Evolutionary conservation across 2,888 invertebrate species (phyloP), one percentile per base, ranked within the genome.

Genomic region (Geotrupes spiniger): DNA sequence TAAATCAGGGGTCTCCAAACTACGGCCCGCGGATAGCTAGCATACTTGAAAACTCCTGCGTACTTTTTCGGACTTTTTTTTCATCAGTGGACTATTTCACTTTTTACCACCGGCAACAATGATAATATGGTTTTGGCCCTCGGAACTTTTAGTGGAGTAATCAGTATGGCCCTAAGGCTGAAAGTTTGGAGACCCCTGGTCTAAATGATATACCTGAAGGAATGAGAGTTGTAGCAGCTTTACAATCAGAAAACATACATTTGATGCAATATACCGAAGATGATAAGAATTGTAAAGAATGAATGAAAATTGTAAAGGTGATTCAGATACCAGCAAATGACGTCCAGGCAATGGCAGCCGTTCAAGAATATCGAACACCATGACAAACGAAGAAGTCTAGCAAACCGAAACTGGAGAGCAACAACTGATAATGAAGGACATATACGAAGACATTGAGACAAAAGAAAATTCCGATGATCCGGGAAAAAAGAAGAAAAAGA

Each of bases 231-330:
- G 76, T 87, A 14, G 79, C 85, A 1, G 79, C 84, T 6, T 68
- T 87, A 45, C 77, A 77, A 62, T 86, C 87, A 0, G 85, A 84
- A 59, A 86, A 87, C 58, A 78, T 87, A 66, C 86, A 85, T 61
- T 64, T 86, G 14, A 72, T 82, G 51, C 72, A 63, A 12, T 38
- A 54, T 14, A 38, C 26, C 8, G 52, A 58, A 16, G 15, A 25
- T 27, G 56, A 58, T 15, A 51, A 56, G 72, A 17, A 72, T 72
- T n/a, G 42, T 46, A 57, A 61, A 65, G 58, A 53, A 59, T 68
- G 71, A 74, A 62, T 51, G 73, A 74, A 57, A 53, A 51, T 28
- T 44, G 45, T 8, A 62, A 63, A 53, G 62, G 64, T 31, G 62
- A 63, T 16, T 43, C 37, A n/a, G 65, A 60, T 78, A 63, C 76